phyloP scores from a whole-genome alignment of 2,797 vertebrate genomes.

The Rhinella marina region DNA sequence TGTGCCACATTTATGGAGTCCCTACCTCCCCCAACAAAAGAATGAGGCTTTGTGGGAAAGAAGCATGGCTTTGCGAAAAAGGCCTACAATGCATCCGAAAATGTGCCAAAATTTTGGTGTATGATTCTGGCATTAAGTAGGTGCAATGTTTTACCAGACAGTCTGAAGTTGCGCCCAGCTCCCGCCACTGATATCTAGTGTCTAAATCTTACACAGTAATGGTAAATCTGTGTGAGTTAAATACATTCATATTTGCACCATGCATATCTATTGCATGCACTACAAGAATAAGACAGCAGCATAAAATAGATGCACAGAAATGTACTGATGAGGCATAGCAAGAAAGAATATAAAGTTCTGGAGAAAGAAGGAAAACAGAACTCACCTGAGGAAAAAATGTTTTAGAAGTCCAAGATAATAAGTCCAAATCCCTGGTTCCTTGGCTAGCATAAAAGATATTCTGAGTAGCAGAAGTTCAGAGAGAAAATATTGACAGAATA shows the following conservation, averaged over 20 bases:
- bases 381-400: conserved; percentile 94
- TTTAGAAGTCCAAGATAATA: conserved; percentile 96
- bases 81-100: too few relatives aligned
- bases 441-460: conserved; percentile 99
- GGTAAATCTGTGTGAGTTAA: background rate
- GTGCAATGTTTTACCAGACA: too few relatives aligned
- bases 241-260: background rate
- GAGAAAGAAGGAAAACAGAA: conserved; percentile 76
- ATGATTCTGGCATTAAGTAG: too few relatives aligned
- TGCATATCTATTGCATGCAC: background rate
- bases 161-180: too few relatives aligned
- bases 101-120: too few relatives aligned
- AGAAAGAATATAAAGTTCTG: conserved; percentile 1
- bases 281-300: background rate
- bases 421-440: conserved; percentile 96
- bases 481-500: conserved; percentile 85
- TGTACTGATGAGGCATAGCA: background rate
- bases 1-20: too few relatives aligned
- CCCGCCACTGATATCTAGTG: too few relatives aligned
- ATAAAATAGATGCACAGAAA: background rate
- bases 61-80: too few relatives aligned
- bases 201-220: too few relatives aligned
- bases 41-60: too few relatives aligned
- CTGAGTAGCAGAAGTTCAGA: conserved; percentile 94
- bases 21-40: too few relatives aligned